Base-by-base conservation (phyloP, 2,113 vertebrate species). In the Psilopsiagon aymara region DNA sequence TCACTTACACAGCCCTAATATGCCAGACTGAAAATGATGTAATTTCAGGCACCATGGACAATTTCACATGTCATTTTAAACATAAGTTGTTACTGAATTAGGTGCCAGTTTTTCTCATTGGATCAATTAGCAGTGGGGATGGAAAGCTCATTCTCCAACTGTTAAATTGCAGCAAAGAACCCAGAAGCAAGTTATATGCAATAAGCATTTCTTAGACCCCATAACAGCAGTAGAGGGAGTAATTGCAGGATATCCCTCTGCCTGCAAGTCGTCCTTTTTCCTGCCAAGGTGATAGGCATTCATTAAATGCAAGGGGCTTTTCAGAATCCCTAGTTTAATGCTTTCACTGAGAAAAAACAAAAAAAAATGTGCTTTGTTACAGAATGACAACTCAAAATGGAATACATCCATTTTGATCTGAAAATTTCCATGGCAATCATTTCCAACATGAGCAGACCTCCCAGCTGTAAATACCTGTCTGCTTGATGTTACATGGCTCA, bases 131-230 rank as follows among this genome's bases (percentile, higher is more conserved):
- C 57, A 93, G 88, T 5, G 9, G 84, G 73, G 89, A 94, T 10
- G 28, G 89, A 94, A 95, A 97, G 92, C 91, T 97, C 93, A 96
- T 97, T 97, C 83, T 90, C 92, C 96, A 95, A 90, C 88, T 90
- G 94, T 71, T 76, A 95, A 97, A 96, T 90, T 94, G 95, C 89
- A 95, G 44, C 80, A 57, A 95, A 96, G 86, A 90, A 92, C 89
- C 85, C 92, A 94, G 95, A 95, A 94, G 71, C 86, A 91, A 96
- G 89, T 91, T 82, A 82, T 27, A 95, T 0, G 0, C 82, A 97
- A 97, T 81, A 93, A 96, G 76, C 84, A 75, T 93, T 94, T 96
- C 92, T 94, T 66, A 88, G 88, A 84, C 79, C 71, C 60, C 27
- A 1, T 86, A 96, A 93, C 19, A 27, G 93, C 69, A 94, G 71